These are phyloP conservation scores for Pantherophis guttatus DNA, from an alignment of 2,113 vertebrate species.

Conservation along the genomic window DNA sequence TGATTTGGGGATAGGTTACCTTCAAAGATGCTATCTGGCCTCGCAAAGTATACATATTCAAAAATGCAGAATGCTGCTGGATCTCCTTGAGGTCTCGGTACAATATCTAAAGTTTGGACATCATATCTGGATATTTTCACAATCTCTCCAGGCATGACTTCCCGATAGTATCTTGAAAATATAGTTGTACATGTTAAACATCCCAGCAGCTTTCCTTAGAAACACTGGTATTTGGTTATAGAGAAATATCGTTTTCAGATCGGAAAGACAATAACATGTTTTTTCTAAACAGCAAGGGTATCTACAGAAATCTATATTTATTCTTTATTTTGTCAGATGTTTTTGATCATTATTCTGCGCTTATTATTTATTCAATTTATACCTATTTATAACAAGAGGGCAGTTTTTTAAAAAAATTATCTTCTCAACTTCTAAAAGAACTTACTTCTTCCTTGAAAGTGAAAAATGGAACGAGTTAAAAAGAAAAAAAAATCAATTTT, in stretches of 20 bases:
- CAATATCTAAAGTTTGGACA: constrained; percentile 80
- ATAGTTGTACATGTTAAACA: constrained; percentile 12
- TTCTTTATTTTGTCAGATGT: neutral
- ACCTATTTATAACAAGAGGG: too few relatives aligned
- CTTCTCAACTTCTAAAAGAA: neutral
- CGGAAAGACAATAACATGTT: neutral
- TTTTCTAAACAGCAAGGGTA: neutral
- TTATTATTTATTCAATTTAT: neutral
- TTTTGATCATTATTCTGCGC: neutral
- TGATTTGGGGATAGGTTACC: constrained; percentile 65
- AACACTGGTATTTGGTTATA: neutral
- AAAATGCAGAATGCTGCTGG: constrained; percentile 95
- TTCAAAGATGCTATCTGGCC: constrained; percentile 98
- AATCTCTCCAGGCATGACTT: constrained; percentile 94
- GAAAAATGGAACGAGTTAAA: neutral
- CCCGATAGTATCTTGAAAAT: constrained; percentile 85
- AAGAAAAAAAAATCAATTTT: neutral
- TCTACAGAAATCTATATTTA: neutral
- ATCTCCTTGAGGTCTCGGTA: constrained; percentile 82
- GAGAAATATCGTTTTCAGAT: neutral
- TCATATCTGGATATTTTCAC: constrained; percentile 90
- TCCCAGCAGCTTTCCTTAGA: neutral
- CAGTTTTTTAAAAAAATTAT: neutral
- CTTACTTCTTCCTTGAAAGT: neutral
- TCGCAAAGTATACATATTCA: constrained; percentile 98